Base-by-base conservation (phyloP, 2,888 invertebrate species). In the Odontocolon sp. region DNA sequence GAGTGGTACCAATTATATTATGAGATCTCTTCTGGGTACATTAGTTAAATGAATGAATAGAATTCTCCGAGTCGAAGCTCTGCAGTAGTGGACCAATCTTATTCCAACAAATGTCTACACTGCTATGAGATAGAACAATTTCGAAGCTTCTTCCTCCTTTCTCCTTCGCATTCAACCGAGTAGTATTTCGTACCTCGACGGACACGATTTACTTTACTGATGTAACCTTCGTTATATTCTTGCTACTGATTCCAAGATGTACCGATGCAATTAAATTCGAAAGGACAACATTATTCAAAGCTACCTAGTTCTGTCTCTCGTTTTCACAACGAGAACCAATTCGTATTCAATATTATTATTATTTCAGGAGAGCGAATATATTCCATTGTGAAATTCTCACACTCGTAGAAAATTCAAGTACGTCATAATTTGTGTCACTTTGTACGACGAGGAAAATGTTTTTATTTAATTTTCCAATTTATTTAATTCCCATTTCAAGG, bases 1-100 rank as follows among this genome's bases (percentile, higher is more conserved):
- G 54, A 26, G 23, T 67, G 33, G 38, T 56, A 61, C 59, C 54
- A 61, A 74, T 67, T 68, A 68, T 40, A 68, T 52, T 52, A 33
- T 14, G 14, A 36, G n/a, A 45, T 38, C 33, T 23, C 47, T 47
- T 33, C 11, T 6, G 6, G 28, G 50, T 52, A 28, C 18, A 52
- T 52, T 52, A 52, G 52, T 28, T 16, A 52, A 18, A 52, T 52
- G 52, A 52, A 33, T 52, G 52, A 52, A 52, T 52, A 16, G 18
- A 52, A 52, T 52, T 52, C 9, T 0, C 18, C 8, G 42, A 2
- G 9, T n/a, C n/a, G n/a, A n/a, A n/a, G n/a, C n/a, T n/a, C n/a
- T n/a, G n/a, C n/a, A n/a, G n/a, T n/a, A n/a, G n/a, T n/a, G n/a
- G n/a, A n/a, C n/a, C n/a, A n/a, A n/a, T n/a, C n/a, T n/a, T n/a